Evolutionary conservation across 2,113 vertebrate species (phyloP).

Genomic region (Coryphaenoides rupestris): DNA sequence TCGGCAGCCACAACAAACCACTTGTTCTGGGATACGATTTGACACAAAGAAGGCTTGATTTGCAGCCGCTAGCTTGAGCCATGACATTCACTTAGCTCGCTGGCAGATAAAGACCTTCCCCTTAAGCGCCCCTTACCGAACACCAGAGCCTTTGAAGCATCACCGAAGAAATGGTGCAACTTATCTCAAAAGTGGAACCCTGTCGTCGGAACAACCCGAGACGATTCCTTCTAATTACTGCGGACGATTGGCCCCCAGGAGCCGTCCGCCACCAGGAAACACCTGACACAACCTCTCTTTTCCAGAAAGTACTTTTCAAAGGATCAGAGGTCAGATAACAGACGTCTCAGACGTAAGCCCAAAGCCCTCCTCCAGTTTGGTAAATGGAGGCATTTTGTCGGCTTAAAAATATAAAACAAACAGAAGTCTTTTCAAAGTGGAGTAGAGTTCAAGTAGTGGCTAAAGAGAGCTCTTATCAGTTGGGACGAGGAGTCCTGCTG

Average conservation of each 20-base stretch:
- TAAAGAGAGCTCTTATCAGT: constrained; percentile 40
- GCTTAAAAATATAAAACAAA: constrained; percentile 21
- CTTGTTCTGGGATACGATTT: constrained; percentile 4
- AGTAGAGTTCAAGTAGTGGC: constrained; percentile 36
- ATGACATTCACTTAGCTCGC: constrained; percentile 38
- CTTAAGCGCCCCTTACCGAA: constrained; percentile 25
- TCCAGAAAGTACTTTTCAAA: constrained; percentile 2
- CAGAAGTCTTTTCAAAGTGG: constrained; percentile 21
- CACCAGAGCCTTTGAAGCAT: constrained; percentile 10
- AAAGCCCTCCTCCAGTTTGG: background rate
- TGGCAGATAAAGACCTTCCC: constrained; percentile 29
- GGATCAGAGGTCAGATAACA: constrained; percentile 10
- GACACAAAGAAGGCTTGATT: constrained; percentile 18
- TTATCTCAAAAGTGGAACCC: constrained; percentile 30
- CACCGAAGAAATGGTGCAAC: background rate
- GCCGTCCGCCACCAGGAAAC: constrained; percentile 13
- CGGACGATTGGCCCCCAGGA: constrained; percentile 28
- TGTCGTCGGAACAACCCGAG: constrained; percentile 29
- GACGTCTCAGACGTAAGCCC: constrained; percentile 23
- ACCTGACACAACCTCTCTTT: constrained; percentile 26
- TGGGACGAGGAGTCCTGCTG: constrained; percentile 24
- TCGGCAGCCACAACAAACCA: constrained; percentile 2
- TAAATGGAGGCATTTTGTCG: background rate
- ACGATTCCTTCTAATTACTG: constrained; percentile 41
- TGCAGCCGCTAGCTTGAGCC: constrained; percentile 18